Base-by-base conservation (phyloP, 1,140 invertebrate species). In the Melipona quadrifasciata region DNA sequence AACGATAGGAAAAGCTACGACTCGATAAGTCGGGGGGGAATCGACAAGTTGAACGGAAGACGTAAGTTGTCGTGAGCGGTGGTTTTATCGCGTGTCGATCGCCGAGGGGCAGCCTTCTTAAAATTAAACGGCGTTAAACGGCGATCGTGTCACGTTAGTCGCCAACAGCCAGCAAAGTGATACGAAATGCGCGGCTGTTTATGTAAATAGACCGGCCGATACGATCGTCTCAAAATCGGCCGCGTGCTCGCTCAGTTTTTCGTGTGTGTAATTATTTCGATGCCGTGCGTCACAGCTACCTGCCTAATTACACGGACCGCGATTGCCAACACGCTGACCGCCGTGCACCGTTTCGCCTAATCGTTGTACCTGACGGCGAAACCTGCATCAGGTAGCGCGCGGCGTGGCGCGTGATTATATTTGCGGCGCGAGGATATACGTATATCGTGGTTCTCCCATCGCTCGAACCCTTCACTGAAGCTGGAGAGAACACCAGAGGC, bases 391-490 rank as follows among this genome's bases (percentile, higher is more conserved):
- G 53, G 61, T 53, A n/a, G 55, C 31, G 53, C 65, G 55, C 58
- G 65, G 87, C 87, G 61, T 58, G 31, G 55, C 31, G 53, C 65
- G 55, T 65, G 65, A 89, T 89, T 71, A 61, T 24, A 82, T 53
- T 61, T 71, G 53, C 73, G 74, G 76, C 61, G 11, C 76, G 74
- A 73, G 65, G 21, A 2, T 31, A 31, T 0, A 0, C n/a, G n/a
- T 39, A 85, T 51, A 81, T 77, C 76, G 80, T 81, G 87, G 67
- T 75, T 74, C 76, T 55, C 70, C 83, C 80, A 77, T 84, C 83
- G 83, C 81, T 88, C 87, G 87, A 92, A 90, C 90, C 92, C 91
- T 92, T 92, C 92, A 93, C 91, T 89, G 84, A 85, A 82, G 85
- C 84, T 89, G 84, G 31, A 31, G 31, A 31, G 2, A 86, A 58